Conservation (phyloP, 2,888 invertebrate genomes). For the Nomada hirtipes region DNA sequence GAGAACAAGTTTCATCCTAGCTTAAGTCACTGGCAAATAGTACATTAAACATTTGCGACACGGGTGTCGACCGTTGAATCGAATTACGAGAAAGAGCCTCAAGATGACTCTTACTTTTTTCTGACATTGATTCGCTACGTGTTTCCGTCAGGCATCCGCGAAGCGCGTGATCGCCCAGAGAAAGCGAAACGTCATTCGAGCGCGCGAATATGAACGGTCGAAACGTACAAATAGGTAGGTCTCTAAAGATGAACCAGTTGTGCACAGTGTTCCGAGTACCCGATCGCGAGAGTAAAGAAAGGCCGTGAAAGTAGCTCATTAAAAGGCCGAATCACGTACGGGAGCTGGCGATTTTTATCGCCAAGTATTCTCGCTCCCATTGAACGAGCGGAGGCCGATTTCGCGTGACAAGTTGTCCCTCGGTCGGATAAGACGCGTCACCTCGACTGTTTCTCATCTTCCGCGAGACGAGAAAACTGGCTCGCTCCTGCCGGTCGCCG, state of each 20-base stretch:
- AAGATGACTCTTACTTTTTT: too few relatives aligned
- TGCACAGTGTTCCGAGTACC: conserved; percentile 5
- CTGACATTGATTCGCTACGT: too few relatives aligned
- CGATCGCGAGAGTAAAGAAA: conserved; percentile 11
- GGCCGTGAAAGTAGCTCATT: conserved; percentile 53
- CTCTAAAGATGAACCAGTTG: conserved; percentile 27
- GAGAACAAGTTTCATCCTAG: conserved; percentile 13
- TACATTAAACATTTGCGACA: too few relatives aligned
- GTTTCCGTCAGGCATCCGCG: too few relatives aligned
- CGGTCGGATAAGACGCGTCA: conserved; percentile 7
- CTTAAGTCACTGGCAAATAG: background rate
- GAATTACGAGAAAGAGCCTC: too few relatives aligned
- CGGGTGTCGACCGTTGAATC: too few relatives aligned
- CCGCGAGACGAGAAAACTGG: conserved; percentile 34
- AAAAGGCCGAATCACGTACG: conserved; percentile 50
- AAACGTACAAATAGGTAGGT: conserved; percentile 3
- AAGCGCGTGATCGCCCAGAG: background rate
- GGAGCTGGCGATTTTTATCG: conserved; percentile 50
- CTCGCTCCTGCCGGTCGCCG: conserved; percentile 45
- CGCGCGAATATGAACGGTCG: background rate
- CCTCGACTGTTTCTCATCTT: conserved; percentile 43
- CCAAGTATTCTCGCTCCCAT: conserved; percentile 22
- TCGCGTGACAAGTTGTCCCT: conserved; percentile 14
- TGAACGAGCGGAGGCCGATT: background rate
- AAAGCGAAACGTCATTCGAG: conserved; percentile 18